Conservation (phyloP, 1,140 invertebrate genomes). For the Papilio machaon region DNA sequence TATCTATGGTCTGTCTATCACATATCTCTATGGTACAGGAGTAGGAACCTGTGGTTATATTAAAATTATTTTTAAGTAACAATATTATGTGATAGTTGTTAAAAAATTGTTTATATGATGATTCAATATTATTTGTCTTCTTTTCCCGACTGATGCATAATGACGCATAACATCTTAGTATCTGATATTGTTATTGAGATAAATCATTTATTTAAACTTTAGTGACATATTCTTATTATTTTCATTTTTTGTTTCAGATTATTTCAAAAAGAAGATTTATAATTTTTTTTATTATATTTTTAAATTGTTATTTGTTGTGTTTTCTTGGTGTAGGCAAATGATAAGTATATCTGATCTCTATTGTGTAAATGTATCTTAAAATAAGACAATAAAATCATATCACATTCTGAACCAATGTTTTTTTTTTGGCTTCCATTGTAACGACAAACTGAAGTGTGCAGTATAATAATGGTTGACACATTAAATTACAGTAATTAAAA, state of each 20-base stretch:
- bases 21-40: too few relatives aligned
- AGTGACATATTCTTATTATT: neutral
- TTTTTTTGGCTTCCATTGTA: neutral
- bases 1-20: too few relatives aligned
- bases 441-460: too few relatives aligned
- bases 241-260: slow-evolving; percentile 11
- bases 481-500: too few relatives aligned
- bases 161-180: slow-evolving; percentile 16
- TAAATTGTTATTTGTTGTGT: neutral
- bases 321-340: neutral
- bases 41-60: too few relatives aligned
- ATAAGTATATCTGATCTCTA: neutral
- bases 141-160: slow-evolving; percentile 38
- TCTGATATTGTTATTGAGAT: neutral
- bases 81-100: neutral
- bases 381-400: neutral
- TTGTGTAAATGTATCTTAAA: neutral
- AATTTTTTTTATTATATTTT: too few relatives aligned
- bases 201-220: neutral
- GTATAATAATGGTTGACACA: neutral
- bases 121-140: slow-evolving; percentile 70
- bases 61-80: too few relatives aligned
- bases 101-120: slow-evolving; percentile 52
- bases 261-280: neutral
- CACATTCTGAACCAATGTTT: neutral